Percentiles rank a stretch among this genome's conserved stretches.
phyloP scores from a whole-genome alignment of 2,113 vertebrate genomes.

The Cygnus buccinator region DNA sequence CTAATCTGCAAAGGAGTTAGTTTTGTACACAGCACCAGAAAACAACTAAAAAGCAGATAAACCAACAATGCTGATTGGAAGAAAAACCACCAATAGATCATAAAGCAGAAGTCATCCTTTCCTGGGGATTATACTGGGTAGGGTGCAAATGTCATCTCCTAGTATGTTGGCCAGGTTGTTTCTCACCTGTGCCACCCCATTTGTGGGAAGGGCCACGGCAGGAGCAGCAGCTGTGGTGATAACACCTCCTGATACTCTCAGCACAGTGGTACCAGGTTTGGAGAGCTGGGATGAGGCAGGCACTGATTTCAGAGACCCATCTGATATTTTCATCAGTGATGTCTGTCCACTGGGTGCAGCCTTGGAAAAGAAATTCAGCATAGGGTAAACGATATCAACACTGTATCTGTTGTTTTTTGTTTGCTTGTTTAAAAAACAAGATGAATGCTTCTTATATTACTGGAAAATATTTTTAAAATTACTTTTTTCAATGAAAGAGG shows the following conservation, averaged over 20 bases:
- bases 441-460: background rate
- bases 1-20: background rate
- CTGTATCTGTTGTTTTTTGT: background rate
- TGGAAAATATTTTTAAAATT: background rate
- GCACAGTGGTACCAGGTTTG: constrained; percentile 91
- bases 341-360: constrained; percentile 82
- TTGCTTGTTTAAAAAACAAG: background rate
- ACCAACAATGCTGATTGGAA: background rate
- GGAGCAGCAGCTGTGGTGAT: constrained; percentile 88
- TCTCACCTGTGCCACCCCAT: constrained; percentile 80
- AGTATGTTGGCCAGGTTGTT: background rate
- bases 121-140: background rate
- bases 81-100: background rate
- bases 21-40: background rate
- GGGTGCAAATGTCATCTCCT: rapidly evolving
- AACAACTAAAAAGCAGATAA: background rate
- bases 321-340: constrained; percentile 91
- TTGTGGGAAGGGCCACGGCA: constrained; percentile 74
- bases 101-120: background rate
- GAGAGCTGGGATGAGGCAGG: constrained; percentile 86
- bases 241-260: constrained; percentile 92
- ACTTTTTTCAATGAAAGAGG: background rate
- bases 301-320: constrained; percentile 88
- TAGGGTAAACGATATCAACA: background rate
- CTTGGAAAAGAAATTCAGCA: constrained; percentile 72